Evolutionary conservation across 2,888 invertebrate species (phyloP).

Genomic region (Flexamia atlantica): DNA sequence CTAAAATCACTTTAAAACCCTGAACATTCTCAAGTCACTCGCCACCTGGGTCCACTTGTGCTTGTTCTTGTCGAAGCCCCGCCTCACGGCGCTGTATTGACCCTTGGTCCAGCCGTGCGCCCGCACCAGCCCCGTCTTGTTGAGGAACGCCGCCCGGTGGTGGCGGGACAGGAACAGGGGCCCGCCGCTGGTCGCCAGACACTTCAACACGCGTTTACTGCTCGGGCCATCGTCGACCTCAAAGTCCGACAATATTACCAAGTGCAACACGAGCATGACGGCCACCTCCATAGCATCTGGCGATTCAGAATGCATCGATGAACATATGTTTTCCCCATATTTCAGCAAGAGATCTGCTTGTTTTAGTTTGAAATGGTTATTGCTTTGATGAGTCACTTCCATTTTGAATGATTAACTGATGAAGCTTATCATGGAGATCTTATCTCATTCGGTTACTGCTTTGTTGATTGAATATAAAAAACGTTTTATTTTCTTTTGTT

Average conservation of each 20-base stretch:
- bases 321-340: slow-evolving; percentile 14
- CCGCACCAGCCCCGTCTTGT: background rate
- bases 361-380: background rate
- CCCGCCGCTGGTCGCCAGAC: slow-evolving; percentile 1
- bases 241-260: background rate
- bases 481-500: too few relatives aligned
- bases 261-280: background rate
- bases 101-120: background rate
- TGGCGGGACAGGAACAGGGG: background rate
- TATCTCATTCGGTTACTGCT: background rate
- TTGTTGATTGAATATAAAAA: too few relatives aligned
- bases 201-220: background rate
- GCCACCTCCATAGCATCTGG: slow-evolving; percentile 4
- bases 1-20: slow-evolving; percentile 1
- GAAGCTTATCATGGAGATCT: background rate
- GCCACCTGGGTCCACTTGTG: slow-evolving; percentile 6
- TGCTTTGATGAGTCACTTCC: background rate
- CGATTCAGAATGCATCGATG: background rate
- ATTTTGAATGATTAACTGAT: background rate
- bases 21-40: background rate
- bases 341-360: background rate
- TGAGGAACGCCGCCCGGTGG: background rate
- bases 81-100: slow-evolving; percentile 5
- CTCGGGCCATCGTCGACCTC: background rate
- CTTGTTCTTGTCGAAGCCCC: slow-evolving; percentile 10